phyloP scores from a whole-genome alignment of 2,113 vertebrate genomes.

The Leucopternis melanops region DNA sequence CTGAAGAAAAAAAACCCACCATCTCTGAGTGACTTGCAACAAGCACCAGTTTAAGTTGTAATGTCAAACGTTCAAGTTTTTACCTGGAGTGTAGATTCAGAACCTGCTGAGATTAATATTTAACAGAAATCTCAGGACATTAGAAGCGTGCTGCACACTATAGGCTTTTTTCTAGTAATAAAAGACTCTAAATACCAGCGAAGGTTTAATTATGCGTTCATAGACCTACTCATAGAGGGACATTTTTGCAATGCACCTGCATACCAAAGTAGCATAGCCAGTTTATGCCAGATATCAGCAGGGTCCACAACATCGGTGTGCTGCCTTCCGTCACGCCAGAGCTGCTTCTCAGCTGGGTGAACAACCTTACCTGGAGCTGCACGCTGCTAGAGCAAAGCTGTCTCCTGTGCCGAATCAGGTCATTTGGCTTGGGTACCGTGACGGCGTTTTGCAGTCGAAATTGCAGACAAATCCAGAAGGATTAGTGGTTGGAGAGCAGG shows the following conservation, averaged over 20 bases:
- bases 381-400: background rate
- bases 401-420: background rate
- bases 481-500: background rate
- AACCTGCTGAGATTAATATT: background rate
- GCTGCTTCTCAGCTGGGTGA: background rate
- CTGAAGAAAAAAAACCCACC: background rate
- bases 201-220: rapidly evolving
- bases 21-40: background rate
- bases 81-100: background rate
- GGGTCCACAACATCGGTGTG: background rate
- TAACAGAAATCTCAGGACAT: background rate
- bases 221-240: background rate
- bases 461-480: background rate
- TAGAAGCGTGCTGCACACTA: background rate
- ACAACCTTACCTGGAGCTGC: background rate
- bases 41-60: background rate
- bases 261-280: background rate
- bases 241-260: background rate
- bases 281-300: background rate
- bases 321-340: background rate
- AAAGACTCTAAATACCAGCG: background rate
- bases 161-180: background rate
- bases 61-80: background rate
- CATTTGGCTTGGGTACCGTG: background rate
- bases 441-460: background rate